Base-by-base conservation (phyloP, 2,888 invertebrate genomes). In the Ectemnius continuus region DNA sequence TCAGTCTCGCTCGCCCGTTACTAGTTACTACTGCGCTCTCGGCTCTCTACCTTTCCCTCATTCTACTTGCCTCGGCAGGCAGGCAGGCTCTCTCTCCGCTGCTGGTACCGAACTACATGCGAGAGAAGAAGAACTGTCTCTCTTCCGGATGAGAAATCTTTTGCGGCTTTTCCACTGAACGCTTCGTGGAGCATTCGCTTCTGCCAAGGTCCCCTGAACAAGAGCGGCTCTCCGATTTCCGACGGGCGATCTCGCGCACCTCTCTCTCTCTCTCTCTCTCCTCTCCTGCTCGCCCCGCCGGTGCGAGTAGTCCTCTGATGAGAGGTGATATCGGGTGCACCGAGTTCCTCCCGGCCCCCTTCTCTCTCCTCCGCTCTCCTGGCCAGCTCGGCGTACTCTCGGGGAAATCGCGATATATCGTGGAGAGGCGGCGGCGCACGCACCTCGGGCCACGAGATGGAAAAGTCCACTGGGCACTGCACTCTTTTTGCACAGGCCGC, bases 401-500 rank as follows among this genome's bases (percentile, higher is more conserved):
- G 63, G 70, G 64, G 75, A 80, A 70, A 70, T 61, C 65, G 75
- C 80, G 79, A 76, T 69, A 59, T 71, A 60, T 71, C 61, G 70
- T 70, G 67, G 67, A 63, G 71, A 16, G 57, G 76, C 75, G 58
- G 62, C 80, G 70, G 76, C 67, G 75, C 81, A 73, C 81, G 80
- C 75, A 73, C 75, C 73, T 69, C 68, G 74, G 66, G 62, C 70
- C 70, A 72, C 76, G 74, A 63, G 77, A 81, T 82, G 82, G 82
- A 84, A 84, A 84, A 84, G 81, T 84, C 81, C 81, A 83, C 82
- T 77, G 82, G 75, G 70, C 79, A 79, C 78, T 76, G 80, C 75
- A 81, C 80, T 82, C 80, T 82, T 84, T 84, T 82, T 84, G 74
- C 76, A 79, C 73, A 76, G 75, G 75, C 80, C 68, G 72, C 76